phyloP scores from a whole-genome alignment of 2,888 invertebrate genomes.

The Hesperia comma region DNA sequence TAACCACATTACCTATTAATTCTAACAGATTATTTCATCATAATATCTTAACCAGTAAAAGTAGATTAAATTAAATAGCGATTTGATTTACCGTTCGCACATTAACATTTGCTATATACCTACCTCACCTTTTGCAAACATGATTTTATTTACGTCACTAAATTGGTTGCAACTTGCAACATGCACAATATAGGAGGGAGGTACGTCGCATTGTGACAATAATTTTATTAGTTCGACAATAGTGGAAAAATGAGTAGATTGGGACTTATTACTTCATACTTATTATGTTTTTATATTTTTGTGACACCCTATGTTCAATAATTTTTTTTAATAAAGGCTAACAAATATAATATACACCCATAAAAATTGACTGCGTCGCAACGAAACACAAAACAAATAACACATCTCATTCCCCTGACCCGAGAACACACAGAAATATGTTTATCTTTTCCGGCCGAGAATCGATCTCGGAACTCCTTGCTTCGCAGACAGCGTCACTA shows the following conservation, averaged over 20 bases:
- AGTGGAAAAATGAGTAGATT: too few species aligned
- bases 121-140: slow-evolving; percentile 5
- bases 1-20: not conserved
- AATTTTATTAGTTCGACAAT: not conserved
- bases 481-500: too few species aligned
- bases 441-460: too few species aligned
- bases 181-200: not conserved
- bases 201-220: not conserved
- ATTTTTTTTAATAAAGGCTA: too few species aligned
- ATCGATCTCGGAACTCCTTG: not conserved
- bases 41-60: slow-evolving; percentile 17
- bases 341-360: too few species aligned
- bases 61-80: slow-evolving; percentile 15
- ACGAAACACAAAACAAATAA: too few species aligned
- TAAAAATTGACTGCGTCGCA: too few species aligned
- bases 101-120: not conserved
- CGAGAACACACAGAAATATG: too few species aligned
- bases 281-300: too few species aligned
- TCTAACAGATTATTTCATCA: not conserved
- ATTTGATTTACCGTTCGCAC: slow-evolving; percentile 1
- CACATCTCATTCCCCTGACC: too few species aligned
- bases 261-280: too few species aligned
- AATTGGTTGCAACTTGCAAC: not conserved
- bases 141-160: not conserved
- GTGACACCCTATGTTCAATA: too few species aligned